Percentiles rank a stretch among this genome's conserved stretches.
phyloP scores from a whole-genome alignment of 2,797 vertebrate species.

The Peromyscus melanophrys region DNA sequence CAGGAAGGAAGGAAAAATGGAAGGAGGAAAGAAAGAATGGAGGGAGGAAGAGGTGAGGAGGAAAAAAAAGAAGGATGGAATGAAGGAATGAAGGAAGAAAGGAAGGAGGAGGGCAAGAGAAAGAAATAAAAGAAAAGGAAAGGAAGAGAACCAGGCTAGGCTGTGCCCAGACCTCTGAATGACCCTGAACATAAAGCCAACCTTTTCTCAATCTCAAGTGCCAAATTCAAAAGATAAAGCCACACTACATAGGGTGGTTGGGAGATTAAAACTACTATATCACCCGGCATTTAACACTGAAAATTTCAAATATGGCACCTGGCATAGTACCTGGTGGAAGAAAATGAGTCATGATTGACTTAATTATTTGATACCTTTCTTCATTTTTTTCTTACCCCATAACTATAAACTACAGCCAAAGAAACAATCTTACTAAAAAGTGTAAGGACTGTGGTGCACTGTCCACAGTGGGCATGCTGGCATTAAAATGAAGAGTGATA shows the following conservation, averaged over 20 bases:
- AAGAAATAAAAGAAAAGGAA: too few relatives aligned
- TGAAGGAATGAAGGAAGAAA: too few relatives aligned
- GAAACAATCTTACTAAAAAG: neutral
- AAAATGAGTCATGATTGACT: neutral
- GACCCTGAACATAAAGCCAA: neutral
- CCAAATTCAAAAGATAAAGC: neutral
- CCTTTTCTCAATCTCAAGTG: neutral
- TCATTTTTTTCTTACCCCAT: constrained; percentile 6
- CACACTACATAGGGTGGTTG: neutral
- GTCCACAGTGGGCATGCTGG: neutral
- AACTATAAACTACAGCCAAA: neutral
- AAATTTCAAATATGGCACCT: neutral
- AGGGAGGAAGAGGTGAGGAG: fast-evolving
- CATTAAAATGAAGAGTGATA: neutral
- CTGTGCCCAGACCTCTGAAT: neutral
- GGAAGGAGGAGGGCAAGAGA: neutral
- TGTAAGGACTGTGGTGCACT: neutral
- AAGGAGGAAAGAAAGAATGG: fast-evolving
- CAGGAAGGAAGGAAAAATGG: neutral
- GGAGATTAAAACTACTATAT: constrained; percentile 4
- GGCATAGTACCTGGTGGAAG: neutral
- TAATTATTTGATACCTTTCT: neutral
- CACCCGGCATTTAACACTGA: neutral
- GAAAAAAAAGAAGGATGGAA: neutral
- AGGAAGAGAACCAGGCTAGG: neutral